Evolutionary conservation across 2,113 vertebrate genomes (phyloP), one percentile per base, ranked within the genome.

Genomic region (Ammospiza caudacuta): DNA sequence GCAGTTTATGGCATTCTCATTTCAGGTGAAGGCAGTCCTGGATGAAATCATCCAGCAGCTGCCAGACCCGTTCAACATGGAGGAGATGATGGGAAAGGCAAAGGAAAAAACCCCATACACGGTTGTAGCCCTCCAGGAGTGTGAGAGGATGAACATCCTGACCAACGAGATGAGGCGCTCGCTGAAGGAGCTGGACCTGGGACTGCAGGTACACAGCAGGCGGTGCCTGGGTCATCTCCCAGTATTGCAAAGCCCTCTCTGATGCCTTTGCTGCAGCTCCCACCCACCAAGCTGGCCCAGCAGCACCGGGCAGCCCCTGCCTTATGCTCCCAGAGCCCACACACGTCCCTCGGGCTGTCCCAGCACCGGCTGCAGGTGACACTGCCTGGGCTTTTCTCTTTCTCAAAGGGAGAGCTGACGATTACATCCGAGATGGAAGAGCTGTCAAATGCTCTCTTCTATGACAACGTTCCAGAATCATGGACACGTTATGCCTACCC

Each of bases 401-500:
- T 61, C 20, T 66, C 49, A 11, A 15, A 98, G 98, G 98, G 98
- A n/a, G 98, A 98, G 21, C 73, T 98, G 69, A 98, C 97, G 0
- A 98, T 98, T 64, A 98, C 98, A 2, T 63, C 97, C 0, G 97
- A 98, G n/a, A 98, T 98, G 98, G 98, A 98, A n/a, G 96, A 98
- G 11, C 91, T 98, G 79, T 96, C 92, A 12, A 97, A 94, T 0
- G 94, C 98, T 8, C 97, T 98, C 54, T 98, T 97, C 83, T 97
- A 98, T 0, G 95, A 98, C 89, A 98, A n/a, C 0, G 95, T 98
- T 51, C 98, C 98, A 0, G 94, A 97, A 0, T 91, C 96, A 1
- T 98, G 98, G 98, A 93, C 93, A 10, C 96, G 94, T 23, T 96
- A 93, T 3, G 98, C 98, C 57, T 98, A 98, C n/a, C 98, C 98